Conservation (phyloP, 53 echinoderm and acorn worm species). For the Zoroaster sp. region DNA sequence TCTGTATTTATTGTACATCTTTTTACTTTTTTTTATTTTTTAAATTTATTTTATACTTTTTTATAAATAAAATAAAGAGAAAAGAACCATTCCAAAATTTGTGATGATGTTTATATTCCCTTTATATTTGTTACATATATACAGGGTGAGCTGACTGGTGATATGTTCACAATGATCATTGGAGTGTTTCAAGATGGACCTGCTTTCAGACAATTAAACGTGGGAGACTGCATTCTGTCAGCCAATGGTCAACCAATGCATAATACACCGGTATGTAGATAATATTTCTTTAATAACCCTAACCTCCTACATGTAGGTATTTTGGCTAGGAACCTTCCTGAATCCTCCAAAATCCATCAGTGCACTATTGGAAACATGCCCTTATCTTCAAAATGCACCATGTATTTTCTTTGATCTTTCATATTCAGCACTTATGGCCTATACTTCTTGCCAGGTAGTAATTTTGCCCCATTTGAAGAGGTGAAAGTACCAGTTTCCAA, state of each 20-base stretch:
- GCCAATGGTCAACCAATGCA: conserved; percentile 38
- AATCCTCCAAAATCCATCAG: not conserved
- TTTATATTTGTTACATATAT: not conserved
- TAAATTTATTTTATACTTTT: no score
- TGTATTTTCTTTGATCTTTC: no score
- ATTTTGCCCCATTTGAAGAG: no score
- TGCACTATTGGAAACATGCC: no score
- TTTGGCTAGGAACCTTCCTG: not conserved
- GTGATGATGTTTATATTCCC: not conserved
- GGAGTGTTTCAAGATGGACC: not conserved
- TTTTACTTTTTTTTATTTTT: no score
- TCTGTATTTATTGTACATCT: no score
- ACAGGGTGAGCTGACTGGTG: not conserved
- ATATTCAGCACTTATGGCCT: no score
- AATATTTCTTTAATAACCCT: not conserved
- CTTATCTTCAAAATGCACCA: no score
- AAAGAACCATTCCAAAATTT: not conserved
- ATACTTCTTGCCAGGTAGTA: no score
- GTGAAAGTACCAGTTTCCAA: no score
- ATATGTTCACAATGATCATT: conserved; percentile 11
- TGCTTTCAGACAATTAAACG: not conserved
- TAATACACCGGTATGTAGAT: not conserved
- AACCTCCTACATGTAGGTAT: not conserved
- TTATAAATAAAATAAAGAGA: no score
- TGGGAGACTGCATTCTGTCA: conserved; percentile 49